Evolutionary conservation across 2,113 vertebrate genomes (phyloP).

Genomic region (Rousettus leschenaultii): DNA sequence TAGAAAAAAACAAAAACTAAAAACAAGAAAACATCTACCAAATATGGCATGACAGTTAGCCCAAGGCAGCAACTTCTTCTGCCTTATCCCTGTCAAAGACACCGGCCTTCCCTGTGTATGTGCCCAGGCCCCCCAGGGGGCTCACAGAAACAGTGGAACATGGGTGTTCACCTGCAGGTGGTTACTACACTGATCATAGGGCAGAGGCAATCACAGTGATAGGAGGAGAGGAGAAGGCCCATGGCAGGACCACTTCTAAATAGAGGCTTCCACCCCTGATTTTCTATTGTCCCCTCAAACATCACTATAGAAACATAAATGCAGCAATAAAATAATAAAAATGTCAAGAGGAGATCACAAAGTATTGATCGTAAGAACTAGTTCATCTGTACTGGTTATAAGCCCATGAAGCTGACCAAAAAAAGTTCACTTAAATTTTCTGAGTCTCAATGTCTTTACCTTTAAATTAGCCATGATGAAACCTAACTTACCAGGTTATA

Average conservation of each 20-base stretch:
- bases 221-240: not conserved
- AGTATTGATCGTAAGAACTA: not conserved
- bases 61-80: not conserved
- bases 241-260: not conserved
- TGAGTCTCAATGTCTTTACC: not conserved
- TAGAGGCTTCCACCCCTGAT: not conserved
- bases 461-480: not conserved
- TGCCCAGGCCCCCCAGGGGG: not conserved
- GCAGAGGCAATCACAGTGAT: not conserved
- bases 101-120: too few species aligned
- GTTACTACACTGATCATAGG: not conserved
- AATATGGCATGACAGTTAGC: not conserved
- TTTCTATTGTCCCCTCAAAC: not conserved
- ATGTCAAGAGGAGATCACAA: not conserved
- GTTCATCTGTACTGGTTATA: not conserved
- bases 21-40: not conserved
- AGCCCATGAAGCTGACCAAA: not conserved
- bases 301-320: not conserved
- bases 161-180: not conserved
- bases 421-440: not conserved
- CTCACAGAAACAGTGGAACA: not conserved
- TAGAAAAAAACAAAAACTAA: not conserved
- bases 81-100: not conserved
- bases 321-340: not conserved
- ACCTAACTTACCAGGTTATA: not conserved